These are phyloP conservation scores for Drosophila pandora DNA, from an alignment of 1,140 invertebrate genomes.

Conservation along the genomic window DNA sequence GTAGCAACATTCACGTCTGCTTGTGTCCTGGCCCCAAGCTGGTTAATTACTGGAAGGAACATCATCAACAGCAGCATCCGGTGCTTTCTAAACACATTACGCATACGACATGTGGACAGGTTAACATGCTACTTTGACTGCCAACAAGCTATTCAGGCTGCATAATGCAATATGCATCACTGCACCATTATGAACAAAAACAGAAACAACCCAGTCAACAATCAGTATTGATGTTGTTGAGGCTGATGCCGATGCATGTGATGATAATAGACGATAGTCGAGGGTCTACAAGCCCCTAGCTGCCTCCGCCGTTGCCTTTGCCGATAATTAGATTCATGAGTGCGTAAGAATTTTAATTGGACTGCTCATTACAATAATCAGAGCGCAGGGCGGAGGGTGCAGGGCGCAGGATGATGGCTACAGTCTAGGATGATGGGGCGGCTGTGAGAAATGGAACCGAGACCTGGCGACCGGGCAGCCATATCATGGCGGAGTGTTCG, in stretches of 20 bases:
- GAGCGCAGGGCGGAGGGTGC: constrained; percentile 25
- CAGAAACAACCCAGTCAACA: constrained; percentile 25
- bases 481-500: constrained; percentile 35
- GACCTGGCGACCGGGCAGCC: constrained; percentile 5
- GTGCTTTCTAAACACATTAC: constrained; percentile 21
- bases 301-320: background rate
- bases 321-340: constrained; percentile 64
- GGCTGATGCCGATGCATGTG: constrained; percentile 11
- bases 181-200: constrained; percentile 31
- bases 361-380: constrained; percentile 68
- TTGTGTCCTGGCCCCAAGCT: constrained; percentile 14
- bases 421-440: background rate
- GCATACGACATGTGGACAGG: constrained; percentile 51
- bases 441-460: constrained; percentile 14
- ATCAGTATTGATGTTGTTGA: constrained; percentile 40
- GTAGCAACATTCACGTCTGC: constrained; percentile 23
- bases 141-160: constrained; percentile 26
- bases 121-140: constrained; percentile 13
- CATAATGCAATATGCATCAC: constrained; percentile 58
- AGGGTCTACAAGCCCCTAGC: background rate
- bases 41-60: constrained; percentile 60
- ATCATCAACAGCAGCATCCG: constrained; percentile 27
- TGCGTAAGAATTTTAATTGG: constrained; percentile 79
- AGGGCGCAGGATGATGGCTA: constrained; percentile 3
- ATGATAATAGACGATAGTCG: constrained; percentile 7